These are phyloP conservation scores for Acestrorhynchus altus DNA, from an alignment of 2,797 vertebrate genomes.

Conservation along the genomic window DNA sequence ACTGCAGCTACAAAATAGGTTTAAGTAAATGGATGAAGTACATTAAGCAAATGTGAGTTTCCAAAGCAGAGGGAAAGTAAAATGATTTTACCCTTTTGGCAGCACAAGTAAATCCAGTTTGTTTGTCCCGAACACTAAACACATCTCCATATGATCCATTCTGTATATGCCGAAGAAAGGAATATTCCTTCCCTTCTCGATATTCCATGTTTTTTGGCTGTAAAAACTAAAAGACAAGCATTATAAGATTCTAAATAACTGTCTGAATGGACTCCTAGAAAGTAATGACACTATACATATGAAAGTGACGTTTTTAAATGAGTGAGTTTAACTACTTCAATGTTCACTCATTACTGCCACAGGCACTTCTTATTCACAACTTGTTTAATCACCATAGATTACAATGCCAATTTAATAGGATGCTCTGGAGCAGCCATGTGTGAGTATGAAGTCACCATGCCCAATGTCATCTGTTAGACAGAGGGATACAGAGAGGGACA, in stretches of 20 bases:
- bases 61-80: neutral
- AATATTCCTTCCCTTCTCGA: constrained; percentile 87
- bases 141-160: constrained; percentile 94
- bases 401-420: too few relatives aligned
- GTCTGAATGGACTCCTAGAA: neutral
- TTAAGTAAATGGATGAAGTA: too few relatives aligned
- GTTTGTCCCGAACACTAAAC: constrained; percentile 86
- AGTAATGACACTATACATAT: neutral
- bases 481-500: too few relatives aligned
- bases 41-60: neutral
- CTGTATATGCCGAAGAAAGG: constrained; percentile 82
- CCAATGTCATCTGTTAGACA: too few relatives aligned
- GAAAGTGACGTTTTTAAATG: too few relatives aligned
- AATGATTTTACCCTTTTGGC: constrained; percentile 86
- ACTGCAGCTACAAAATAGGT: too few relatives aligned
- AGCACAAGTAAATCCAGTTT: constrained; percentile 88
- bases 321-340: too few relatives aligned
- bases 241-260: neutral
- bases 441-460: too few relatives aligned
- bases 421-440: too few relatives aligned
- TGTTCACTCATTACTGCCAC: too few relatives aligned
- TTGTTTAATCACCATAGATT: too few relatives aligned
- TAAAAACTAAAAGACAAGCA: constrained; percentile 78
- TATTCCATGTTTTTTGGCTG: constrained; percentile 83
- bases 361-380: too few relatives aligned